Evolutionary conservation across 1,140 invertebrate genomes (phyloP), one percentile per base, ranked within the genome.

Genomic region (Trypoxylus dichotomus): DNA sequence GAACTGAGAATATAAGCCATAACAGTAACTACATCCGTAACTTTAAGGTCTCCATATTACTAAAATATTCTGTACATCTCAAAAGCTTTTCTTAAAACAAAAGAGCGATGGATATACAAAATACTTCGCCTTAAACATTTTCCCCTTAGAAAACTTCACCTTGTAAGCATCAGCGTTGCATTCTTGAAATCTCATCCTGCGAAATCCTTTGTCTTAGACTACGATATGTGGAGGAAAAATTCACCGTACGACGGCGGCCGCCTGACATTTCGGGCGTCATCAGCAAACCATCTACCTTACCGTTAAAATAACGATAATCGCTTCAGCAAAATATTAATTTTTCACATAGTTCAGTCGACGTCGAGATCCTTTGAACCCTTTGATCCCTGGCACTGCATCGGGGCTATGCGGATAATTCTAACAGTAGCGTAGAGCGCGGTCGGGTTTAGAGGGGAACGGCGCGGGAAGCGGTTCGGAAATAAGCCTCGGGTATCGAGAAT

Each of bases 331-430:
- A 68, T 68, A 68, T 68, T 68, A 68, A 68, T 68, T 68, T 68
- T 68, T 68, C 60, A 68, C 60, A 68, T 68, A 68, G 60, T 68
- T 68, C 60, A 68, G 19, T 68, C 60, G 60, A 68, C 60, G 60
- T 27, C 60, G 60, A 24, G 60, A 27, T 68, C 60, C 60, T 68
- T 68, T 68, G 60, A 68, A 68, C 60, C 60, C 60, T 68, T 68
- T 68, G 60, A 68, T 68, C 60, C 60, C 60, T 24, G 21, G 27
- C 60, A 29, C 11, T 68, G 60, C 60, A 68, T 68, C 60, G 60
- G 60, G 24, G 60, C 60, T 68, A 68, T 68, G 60, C 60, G 60
- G 60, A 68, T 68, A 68, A 68, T 24, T 68, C 60, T 7, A 8
- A 37, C 32, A 5, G 15, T 21, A 21, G 47, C 47, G 60, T 68